Conservation (phyloP, 2,888 invertebrate genomes). For the Dugesia japonica region DNA sequence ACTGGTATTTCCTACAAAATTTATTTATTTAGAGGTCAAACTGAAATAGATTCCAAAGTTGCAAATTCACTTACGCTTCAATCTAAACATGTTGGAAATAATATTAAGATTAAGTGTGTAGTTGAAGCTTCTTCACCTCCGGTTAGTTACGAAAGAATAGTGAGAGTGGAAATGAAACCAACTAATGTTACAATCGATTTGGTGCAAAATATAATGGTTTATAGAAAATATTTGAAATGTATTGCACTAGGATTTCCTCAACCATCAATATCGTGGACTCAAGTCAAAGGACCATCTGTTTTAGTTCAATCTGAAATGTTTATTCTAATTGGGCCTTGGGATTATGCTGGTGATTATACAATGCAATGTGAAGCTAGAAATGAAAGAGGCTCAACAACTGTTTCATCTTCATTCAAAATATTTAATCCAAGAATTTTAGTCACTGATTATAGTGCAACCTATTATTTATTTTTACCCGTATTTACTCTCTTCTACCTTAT, state of each 20-base stretch:
- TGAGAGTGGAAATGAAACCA: not conserved
- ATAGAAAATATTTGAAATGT: not conserved
- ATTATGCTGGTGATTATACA: not conserved
- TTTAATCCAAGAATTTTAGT: not conserved
- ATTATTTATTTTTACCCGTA: not conserved
- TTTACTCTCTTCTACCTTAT: not conserved
- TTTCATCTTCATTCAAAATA: not conserved
- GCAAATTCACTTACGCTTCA: not conserved
- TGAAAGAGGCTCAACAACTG: not conserved
- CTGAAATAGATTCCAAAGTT: not conserved
- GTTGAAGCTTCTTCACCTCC: not conserved
- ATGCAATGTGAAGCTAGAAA: slow-evolving; percentile 1
- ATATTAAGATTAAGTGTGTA: not conserved
- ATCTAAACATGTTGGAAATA: not conserved
- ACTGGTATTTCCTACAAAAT: not conserved
- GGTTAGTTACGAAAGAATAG: not conserved
- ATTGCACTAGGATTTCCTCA: not conserved
- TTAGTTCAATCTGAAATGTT: not conserved
- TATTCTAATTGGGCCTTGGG: not conserved
- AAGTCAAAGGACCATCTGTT: not conserved
- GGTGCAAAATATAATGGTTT: not conserved
- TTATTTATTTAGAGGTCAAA: not conserved
- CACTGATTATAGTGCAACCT: not conserved
- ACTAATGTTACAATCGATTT: not conserved
- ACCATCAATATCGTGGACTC: not conserved